Percentiles rank a stretch among this genome's conserved stretches.
These are phyloP conservation scores for Bursaphelenchus mucronatus DNA, from an alignment of 1,140 invertebrate species.

Conservation along the genomic window DNA sequence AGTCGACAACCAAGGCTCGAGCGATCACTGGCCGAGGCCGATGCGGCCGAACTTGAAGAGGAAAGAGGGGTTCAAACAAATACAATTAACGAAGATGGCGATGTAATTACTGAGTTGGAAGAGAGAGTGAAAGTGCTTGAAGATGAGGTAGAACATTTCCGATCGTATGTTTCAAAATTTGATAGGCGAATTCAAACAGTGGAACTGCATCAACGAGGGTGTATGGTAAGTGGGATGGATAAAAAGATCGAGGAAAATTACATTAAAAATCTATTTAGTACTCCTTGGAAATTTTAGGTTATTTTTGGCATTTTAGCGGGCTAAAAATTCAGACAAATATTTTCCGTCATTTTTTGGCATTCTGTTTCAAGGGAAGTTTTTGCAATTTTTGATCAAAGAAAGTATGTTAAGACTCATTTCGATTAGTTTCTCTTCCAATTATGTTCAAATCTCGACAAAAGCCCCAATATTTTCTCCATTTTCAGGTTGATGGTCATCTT, in stretches of 20 bases:
- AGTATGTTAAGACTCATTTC: background rate
- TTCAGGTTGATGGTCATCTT: no score
- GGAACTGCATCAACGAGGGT: constrained; percentile 39
- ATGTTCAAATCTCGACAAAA: background rate
- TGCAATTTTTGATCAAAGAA: background rate
- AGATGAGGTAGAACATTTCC: constrained; percentile 8
- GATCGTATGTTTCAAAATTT: background rate
- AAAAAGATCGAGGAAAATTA: constrained; percentile 23
- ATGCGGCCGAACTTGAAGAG: background rate
- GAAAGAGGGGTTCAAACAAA: constrained; percentile 3
- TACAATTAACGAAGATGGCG: constrained; percentile 2
- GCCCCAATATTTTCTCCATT: background rate
- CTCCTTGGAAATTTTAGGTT: background rate
- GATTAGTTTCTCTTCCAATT: background rate
- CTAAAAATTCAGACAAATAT: background rate
- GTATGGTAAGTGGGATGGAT: constrained; percentile 31
- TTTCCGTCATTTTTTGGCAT: background rate
- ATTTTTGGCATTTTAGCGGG: background rate
- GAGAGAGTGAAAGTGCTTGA: constrained; percentile 24
- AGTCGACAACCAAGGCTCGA: background rate
- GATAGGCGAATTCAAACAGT: constrained; percentile 26
- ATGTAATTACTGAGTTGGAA: constrained; percentile 3
- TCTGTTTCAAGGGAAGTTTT: background rate
- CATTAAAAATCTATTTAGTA: background rate
- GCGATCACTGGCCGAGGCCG: constrained; percentile 4